Evolutionary conservation across 2,888 invertebrate species (phyloP).

Genomic region (Eucera pruinosa): DNA sequence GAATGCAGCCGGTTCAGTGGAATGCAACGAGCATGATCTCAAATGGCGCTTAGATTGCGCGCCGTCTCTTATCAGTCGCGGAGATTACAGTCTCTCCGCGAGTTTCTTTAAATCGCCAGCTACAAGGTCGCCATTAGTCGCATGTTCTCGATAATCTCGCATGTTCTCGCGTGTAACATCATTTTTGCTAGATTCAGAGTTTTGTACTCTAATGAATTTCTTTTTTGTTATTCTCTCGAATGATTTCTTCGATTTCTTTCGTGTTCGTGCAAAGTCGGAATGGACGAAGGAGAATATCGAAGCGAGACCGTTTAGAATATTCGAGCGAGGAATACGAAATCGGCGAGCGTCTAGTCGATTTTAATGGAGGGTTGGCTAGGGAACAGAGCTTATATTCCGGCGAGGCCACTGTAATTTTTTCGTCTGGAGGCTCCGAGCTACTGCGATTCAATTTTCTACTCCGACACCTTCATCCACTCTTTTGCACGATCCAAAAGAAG

Average conservation of each 20-base stretch:
- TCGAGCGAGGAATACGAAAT: slow-evolving; percentile 15
- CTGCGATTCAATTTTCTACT: slow-evolving; percentile 1
- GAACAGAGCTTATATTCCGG: slow-evolving; percentile 7
- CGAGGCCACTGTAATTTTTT: slow-evolving; percentile 52
- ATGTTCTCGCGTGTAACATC: no score
- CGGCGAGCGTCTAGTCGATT: slow-evolving; percentile 20
- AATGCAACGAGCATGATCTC: slow-evolving; percentile 14
- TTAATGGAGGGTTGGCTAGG: slow-evolving; percentile 51
- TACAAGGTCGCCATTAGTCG: slow-evolving; percentile 39
- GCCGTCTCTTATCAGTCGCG: slow-evolving; percentile 45
- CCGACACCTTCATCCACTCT: background rate
- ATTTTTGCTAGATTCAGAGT: no score
- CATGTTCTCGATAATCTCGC: slow-evolving; percentile 22
- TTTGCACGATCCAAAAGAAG: background rate
- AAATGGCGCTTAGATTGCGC: slow-evolving; percentile 59
- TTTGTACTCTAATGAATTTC: background rate
- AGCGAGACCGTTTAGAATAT: background rate
- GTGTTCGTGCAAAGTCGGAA: background rate
- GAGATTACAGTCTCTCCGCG: slow-evolving; percentile 40
- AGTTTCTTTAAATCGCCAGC: slow-evolving; percentile 39
- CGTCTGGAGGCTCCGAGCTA: slow-evolving; percentile 6
- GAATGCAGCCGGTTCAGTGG: slow-evolving; percentile 37
- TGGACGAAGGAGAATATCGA: background rate
- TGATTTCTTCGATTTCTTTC: background rate
- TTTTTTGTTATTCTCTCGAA: background rate